A percentile compares a stretch with the other conserved stretches of the same genome.
Conservation (phyloP, 2,113 vertebrate genomes). For the Willisornis vidua region DNA sequence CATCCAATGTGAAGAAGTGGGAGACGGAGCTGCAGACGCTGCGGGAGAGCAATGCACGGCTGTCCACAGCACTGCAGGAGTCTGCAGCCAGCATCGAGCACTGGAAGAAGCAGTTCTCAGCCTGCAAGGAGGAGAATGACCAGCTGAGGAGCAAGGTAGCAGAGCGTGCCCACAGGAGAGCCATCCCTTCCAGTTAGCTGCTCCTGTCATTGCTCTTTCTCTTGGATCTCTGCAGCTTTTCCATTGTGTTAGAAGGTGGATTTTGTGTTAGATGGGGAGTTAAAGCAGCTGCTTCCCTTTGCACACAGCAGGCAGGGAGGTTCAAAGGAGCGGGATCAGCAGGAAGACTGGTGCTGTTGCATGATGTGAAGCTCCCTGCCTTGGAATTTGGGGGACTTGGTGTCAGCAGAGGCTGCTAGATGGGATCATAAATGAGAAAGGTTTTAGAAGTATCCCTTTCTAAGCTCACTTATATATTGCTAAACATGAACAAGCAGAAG, state of each 20-base stretch:
- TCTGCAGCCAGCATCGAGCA: slow-evolving; percentile 89
- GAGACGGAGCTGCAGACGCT: slow-evolving; percentile 92
- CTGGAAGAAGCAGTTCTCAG: slow-evolving; percentile 90
- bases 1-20: slow-evolving; percentile 91
- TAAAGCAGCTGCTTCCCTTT: not conserved
- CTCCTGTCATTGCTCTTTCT: not conserved
- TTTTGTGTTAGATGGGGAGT: not conserved
- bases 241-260: not conserved
- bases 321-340: not conserved
- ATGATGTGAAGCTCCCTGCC: rapidly evolving
- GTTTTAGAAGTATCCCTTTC: not conserved
- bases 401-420: not conserved
- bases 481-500: not conserved
- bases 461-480: not conserved
- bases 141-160: slow-evolving; percentile 87
- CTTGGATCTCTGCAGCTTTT: not conserved
- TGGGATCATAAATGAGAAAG: not conserved
- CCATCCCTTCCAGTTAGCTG: not conserved
- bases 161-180: not conserved
- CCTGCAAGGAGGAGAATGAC: slow-evolving; percentile 91
- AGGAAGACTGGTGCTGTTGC: not conserved
- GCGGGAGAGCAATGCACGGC: slow-evolving; percentile 88
- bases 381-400: not conserved
- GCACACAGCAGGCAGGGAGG: not conserved
- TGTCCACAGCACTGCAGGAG: slow-evolving; percentile 88